Percentiles rank a stretch among this genome's conserved stretches.
These are phyloP conservation scores for Proterorhinus semilunaris DNA, from an alignment of 2,113 vertebrate genomes.

Conservation along the genomic window DNA sequence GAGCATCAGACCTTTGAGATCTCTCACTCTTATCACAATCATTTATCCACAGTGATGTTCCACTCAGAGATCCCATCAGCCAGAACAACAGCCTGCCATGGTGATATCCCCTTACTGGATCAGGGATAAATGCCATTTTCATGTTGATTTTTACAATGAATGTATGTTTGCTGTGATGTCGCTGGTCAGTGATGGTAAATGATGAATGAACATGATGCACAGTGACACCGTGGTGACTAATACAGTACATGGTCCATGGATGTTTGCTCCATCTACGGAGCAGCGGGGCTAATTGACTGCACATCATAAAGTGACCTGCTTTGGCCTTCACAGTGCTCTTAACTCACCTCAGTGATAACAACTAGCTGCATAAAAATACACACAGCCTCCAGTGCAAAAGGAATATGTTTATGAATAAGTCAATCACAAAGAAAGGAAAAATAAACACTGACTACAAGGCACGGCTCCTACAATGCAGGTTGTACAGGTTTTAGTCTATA, in stretches of 20 bases:
- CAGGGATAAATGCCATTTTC: constrained; percentile 6
- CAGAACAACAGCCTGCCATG: constrained; percentile 7
- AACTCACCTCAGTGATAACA: no score
- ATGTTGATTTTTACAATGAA: constrained; percentile 1
- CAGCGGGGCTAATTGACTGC: neutral
- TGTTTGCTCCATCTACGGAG: neutral
- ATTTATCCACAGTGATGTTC: constrained; percentile 4
- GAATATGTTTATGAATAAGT: no score
- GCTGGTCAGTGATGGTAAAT: no score
- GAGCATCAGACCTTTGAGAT: neutral
- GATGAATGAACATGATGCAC: neutral
- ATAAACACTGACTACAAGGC: no score
- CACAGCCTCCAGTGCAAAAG: no score
- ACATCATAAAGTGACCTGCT: neutral
- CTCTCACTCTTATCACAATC: neutral
- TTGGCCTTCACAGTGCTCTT: no score
- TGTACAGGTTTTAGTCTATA: no score
- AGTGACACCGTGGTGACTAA: neutral
- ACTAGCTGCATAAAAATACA: no score
- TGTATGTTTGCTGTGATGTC: neutral
- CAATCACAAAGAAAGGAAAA: no score
- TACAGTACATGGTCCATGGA: no score
- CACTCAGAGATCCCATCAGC: constrained; percentile 1
- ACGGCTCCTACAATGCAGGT: no score
- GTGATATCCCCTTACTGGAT: neutral